Base-by-base conservation (phyloP, 2,888 invertebrate genomes). In the Furcula furcula region DNA sequence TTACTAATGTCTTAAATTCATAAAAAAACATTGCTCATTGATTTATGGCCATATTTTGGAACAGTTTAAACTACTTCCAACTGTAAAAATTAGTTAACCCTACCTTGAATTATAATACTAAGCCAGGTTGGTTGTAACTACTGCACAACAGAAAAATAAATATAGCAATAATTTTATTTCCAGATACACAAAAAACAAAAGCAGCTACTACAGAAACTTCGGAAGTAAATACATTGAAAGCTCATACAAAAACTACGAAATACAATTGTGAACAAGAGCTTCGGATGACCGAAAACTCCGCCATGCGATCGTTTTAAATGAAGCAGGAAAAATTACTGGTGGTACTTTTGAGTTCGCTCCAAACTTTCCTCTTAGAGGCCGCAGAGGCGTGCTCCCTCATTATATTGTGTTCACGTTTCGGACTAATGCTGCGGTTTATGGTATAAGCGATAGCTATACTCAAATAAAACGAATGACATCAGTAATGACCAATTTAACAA, bases 391-490 rank as follows among this genome's bases (percentile, higher is more conserved):
- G 57, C 67, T 65, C 69, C 66, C 78, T 83, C 79, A 80, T 83
- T 82, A 81, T 79, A 82, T 84, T 84, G 81, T 81, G 76, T 80
- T 79, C 84, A 81, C 83, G 82, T 83, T 75, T 75, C 46, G 65
- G 65, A 60, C 65, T 49, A 29, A n/a, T 28, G 41, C 0, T 11
- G 7, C 1, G 32, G 33, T 3, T 1, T 18, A 46, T 40, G 30
- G 3, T 9, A 38, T 1, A 4, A 7, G 27, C 12, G n/a, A 14
- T 7, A 40, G 36, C 39, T n/a, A n/a, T n/a, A n/a, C n/a, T n/a
- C n/a, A n/a, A n/a, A n/a, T n/a, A n/a, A n/a, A n/a, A n/a, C n/a
- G n/a, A n/a, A n/a, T n/a, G n/a, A n/a, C n/a, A n/a, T n/a, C n/a
- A n/a, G n/a, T n/a, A n/a, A n/a, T n/a, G n/a, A n/a, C n/a, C n/a